phyloP scores from a whole-genome alignment of 53 echinoderm and acorn worm genomes.

The Paracentrotus lividus region DNA sequence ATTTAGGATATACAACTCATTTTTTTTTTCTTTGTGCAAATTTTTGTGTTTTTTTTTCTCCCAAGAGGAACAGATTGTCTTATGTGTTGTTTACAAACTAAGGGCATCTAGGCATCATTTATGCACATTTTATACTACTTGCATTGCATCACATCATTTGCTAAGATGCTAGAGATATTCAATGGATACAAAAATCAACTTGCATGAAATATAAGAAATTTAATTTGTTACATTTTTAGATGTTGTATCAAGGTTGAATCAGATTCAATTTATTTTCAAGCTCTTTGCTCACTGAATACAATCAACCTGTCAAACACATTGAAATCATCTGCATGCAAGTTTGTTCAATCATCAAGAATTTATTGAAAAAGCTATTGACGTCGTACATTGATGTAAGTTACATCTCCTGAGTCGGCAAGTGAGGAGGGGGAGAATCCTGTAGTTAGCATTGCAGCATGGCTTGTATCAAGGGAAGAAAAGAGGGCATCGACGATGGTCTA shows the following conservation, averaged over 20 bases:
- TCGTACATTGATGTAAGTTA: background rate
- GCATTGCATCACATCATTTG: background rate
- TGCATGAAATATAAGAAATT: background rate
- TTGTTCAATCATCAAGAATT: background rate
- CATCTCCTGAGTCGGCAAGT: background rate
- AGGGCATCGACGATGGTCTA: background rate
- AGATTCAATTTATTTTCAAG: no score
- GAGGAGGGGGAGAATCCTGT: background rate
- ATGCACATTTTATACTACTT: background rate
- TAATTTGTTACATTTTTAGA: background rate
- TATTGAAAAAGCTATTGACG: background rate
- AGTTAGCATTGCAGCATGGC: background rate
- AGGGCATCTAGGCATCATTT: no score
- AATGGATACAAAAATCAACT: no score
- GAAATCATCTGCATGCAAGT: background rate
- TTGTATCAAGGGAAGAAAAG: background rate
- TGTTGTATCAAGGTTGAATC: no score
- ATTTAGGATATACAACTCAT: background rate
- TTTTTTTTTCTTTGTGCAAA: background rate
- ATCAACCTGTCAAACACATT: no score
- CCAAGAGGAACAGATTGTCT: background rate
- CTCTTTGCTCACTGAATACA: no score
- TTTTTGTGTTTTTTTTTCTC: background rate
- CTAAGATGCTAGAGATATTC: background rate
- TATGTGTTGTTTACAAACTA: no score